phyloP scores from a whole-genome alignment of 2,888 invertebrate species.

The Lithophane leautieri region DNA sequence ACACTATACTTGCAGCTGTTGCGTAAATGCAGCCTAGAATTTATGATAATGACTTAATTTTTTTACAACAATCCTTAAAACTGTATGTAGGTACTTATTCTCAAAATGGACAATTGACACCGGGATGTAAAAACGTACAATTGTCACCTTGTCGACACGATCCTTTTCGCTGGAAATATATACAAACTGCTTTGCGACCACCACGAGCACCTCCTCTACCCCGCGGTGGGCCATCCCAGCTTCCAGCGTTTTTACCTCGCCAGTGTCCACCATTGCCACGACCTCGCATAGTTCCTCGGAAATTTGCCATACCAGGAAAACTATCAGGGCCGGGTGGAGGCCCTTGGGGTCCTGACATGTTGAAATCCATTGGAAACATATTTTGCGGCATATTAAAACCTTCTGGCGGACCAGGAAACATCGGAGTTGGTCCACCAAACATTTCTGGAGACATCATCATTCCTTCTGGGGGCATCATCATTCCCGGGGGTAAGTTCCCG shows the following conservation, averaged over 20 bases:
- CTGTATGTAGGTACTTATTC: conserved; percentile 17
- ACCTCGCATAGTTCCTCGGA: conserved; percentile 90
- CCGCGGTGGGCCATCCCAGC: conserved; percentile 86
- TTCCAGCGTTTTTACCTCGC: conserved; percentile 87
- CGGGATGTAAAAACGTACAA: conserved; percentile 96
- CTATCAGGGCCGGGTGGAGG: conserved; percentile 80
- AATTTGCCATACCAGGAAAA: conserved; percentile 84
- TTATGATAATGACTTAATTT: conserved; percentile 47
- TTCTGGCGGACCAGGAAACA: conserved; percentile 75
- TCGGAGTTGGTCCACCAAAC: conserved; percentile 67
- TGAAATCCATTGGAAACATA: conserved; percentile 89
- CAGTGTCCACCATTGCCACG: conserved; percentile 88
- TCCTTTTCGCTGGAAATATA: conserved; percentile 94
- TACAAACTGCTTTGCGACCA: conserved; percentile 92
- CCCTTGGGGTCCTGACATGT: conserved; percentile 84
- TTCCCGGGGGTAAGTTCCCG: conserved; percentile 78
- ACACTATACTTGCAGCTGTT: neutral
- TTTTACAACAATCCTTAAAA: conserved; percentile 40
- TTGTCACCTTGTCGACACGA: conserved; percentile 95
- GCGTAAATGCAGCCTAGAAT: conserved; percentile 33
- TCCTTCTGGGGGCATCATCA: conserved; percentile 70
- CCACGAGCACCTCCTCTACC: conserved; percentile 89
- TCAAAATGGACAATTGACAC: conserved; percentile 91
- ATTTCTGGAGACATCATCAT: conserved; percentile 85
- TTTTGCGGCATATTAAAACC: conserved; percentile 86